phyloP scores from a whole-genome alignment of 2,113 vertebrate species.

The Pteropus alecto region DNA sequence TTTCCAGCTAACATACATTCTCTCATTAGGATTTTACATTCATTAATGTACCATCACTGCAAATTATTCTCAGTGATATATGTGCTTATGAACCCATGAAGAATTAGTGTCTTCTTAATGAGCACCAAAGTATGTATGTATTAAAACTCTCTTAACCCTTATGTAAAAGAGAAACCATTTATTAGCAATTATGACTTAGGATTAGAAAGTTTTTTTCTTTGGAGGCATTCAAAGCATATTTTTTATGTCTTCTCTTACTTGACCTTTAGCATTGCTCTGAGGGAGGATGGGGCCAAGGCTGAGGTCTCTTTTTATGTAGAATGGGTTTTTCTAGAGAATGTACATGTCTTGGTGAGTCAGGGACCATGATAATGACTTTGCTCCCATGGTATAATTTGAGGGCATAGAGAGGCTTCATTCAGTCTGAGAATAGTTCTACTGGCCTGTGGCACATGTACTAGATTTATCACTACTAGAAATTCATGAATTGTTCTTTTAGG shows the following conservation, averaged over 20 bases:
- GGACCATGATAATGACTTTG: background rate
- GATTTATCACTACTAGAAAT: background rate
- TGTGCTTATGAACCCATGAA: conserved; percentile 51
- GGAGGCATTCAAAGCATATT: background rate
- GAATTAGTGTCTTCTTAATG: conserved; percentile 58
- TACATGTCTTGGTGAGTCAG: background rate
- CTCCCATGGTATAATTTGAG: background rate
- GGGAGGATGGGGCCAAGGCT: background rate
- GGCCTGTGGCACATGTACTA: background rate
- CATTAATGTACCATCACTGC: background rate
- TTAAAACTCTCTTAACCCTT: conserved; percentile 48
- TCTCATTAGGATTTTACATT: conserved; percentile 43
- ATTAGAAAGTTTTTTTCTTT: conserved; percentile 31
- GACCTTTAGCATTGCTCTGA: background rate
- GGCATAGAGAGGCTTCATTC: background rate
- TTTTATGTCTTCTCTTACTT: background rate
- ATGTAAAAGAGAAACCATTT: conserved; percentile 20
- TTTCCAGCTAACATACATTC: background rate
- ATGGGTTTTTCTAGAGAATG: background rate
- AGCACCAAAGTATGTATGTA: conserved; percentile 41
- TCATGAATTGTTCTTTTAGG: background rate
- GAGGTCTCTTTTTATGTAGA: background rate
- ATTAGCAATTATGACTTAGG: background rate
- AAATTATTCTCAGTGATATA: conserved; percentile 44
- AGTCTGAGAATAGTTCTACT: background rate